phyloP scores from a whole-genome alignment of 1,140 invertebrate species.

The Polypedilum vanderplanki region DNA sequence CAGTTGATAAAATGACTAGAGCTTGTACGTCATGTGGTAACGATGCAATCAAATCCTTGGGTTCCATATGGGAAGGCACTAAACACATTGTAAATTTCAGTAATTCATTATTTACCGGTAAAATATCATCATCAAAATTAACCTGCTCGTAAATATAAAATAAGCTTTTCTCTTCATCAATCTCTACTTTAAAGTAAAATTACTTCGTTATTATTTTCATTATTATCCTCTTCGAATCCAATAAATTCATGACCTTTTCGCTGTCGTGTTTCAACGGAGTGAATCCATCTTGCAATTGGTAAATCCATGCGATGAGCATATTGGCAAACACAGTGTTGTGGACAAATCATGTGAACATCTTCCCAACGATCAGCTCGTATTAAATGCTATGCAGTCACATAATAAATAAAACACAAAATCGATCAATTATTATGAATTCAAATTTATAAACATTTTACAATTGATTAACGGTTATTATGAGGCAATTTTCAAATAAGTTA shows the following conservation, averaged over 20 bases:
- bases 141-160: constrained; percentile 35
- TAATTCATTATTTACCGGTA: constrained; percentile 39
- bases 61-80: constrained; percentile 45
- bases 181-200: background rate
- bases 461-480: background rate
- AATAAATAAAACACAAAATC: constrained; percentile 17
- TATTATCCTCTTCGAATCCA: constrained; percentile 34
- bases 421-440: background rate
- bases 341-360: constrained; percentile 43
- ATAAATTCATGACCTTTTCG: constrained; percentile 33
- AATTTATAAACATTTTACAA: background rate
- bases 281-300: constrained; percentile 46
- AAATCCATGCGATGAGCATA: constrained; percentile 46
- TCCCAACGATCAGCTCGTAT: constrained; percentile 32
- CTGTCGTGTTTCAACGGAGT: constrained; percentile 36
- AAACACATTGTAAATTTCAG: constrained; percentile 53
- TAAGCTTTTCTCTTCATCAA: background rate
- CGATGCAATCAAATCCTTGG: constrained; percentile 44
- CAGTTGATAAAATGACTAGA: constrained; percentile 46
- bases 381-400: background rate
- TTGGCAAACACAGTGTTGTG: constrained; percentile 46
- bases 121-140: constrained; percentile 39
- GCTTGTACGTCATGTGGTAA: constrained; percentile 52
- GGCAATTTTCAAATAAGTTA: background rate
- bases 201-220: constrained; percentile 35